phyloP scores from a whole-genome alignment of 2,113 vertebrate genomes.

The Glaucomys volans region DNA sequence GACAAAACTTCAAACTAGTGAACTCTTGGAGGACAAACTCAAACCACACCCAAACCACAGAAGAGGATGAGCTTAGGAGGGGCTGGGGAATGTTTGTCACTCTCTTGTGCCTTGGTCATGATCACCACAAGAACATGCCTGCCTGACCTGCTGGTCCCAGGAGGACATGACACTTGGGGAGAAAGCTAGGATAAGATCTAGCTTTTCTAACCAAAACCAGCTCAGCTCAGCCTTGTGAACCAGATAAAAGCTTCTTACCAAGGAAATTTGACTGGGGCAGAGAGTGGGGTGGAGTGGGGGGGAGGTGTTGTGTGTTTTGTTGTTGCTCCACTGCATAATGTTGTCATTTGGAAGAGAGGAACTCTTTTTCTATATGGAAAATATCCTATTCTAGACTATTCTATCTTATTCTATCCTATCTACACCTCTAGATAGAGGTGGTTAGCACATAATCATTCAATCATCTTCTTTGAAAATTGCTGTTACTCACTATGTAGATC shows the following conservation, averaged over 20 bases:
- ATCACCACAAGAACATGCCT: neutral
- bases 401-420: too few relatives aligned
- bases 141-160: neutral
- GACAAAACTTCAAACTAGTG: too few relatives aligned
- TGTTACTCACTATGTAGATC: neutral
- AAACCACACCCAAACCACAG: neutral
- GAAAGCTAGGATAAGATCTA: neutral
- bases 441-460: neutral
- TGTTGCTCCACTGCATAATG: neutral
- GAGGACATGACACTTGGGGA: rapidly evolving
- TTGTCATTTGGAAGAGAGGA: neutral
- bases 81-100: neutral
- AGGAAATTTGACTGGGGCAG: neutral
- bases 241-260: neutral
- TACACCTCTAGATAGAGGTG: too few relatives aligned
- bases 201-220: neutral
- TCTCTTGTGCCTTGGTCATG: neutral
- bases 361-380: neutral
- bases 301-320: neutral
- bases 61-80: neutral
- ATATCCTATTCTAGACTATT: neutral
- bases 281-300: neutral
- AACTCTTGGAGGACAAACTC: neutral
- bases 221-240: neutral
- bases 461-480: neutral